Evolutionary conservation across 2,888 invertebrate species (phyloP), one percentile per base, ranked within the genome.

Genomic region (Leptopilina drosophilae): DNA sequence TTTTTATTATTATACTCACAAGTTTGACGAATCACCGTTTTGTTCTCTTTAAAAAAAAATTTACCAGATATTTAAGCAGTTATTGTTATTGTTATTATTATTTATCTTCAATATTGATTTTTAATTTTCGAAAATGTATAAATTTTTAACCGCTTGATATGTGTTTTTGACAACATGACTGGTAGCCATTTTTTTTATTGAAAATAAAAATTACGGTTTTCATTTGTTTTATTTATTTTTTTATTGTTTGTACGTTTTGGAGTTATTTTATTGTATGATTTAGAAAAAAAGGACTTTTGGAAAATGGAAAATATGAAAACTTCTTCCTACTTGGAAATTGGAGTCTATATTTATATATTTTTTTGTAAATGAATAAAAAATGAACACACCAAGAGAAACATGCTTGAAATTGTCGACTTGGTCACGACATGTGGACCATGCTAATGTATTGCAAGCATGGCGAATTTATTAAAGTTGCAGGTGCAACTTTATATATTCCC

Each of bases 401-500:
- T 67, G 46, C 46, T 42, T 49, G 3, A 11, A 20, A 64, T 26
- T 15, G 11, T 64, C 26, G 64, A 64, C 9, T 64, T 11, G 26
- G 26, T 64, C 64, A 26, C 64, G 26, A 15, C 49, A 67, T 67
- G 5, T 67, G 42, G 67, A 42, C 46, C 67, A 67, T 67, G 67
- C 67, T 42, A 67, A 67, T 67, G n/a, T 67, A 15, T 20, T 67
- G 11, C 11, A 15, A 49, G 11, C 67, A 49, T 67, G 20, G 20
- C 3, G 20, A 67, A 46, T 49, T 46, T 20, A 49, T 49, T 46
- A 49, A 67, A 67, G 67, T 12, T 67, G 49, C 67, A 67, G 46
- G 49, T 67, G 20, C 67, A 67, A 67, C 15, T 42, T 66, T 66
- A 42, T 64, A 64, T 64, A 64, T 64, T 64, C 26, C 20, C 64